Base-by-base conservation (phyloP, 92 coral and sea anemone species). In the Porites lobata region DNA sequence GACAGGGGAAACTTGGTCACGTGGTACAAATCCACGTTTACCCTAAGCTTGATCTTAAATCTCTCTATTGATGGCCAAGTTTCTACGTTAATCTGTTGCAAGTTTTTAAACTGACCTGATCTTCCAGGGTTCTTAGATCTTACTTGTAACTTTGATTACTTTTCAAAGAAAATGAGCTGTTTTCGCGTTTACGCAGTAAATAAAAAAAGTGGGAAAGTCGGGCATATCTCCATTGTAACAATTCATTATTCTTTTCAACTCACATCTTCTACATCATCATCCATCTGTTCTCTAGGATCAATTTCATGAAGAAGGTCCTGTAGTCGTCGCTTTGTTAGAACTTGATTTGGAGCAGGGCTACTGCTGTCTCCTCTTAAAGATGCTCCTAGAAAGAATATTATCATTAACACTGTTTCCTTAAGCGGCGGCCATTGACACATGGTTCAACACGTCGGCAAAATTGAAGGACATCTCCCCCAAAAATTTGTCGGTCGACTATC, bases 261-360 rank as follows among this genome's bases (percentile, higher is more conserved):
- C 90, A 97, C 99, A 90, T 97, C 99, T 86, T 97, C 99, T 8
- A 97, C 99, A 66, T 97, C 99, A 80, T 97, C 99, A 76, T 97
- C 99, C 95, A 97, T 92, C 73, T 94, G 98, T 69, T 96, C 99
- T 47, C 98, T 89, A 8, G 99, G 99, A 68, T 97, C 99, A 78
- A 97, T 95, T 82, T 97, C 99, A 29, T 75, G 99, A 10, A 97
- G 88, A 26, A 97, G 85, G 69, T 97, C 99, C 79, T 97, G 99
- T 20, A 97, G 88, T 63, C 99, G 86, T 70, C 98, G 91, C 73
- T 96, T 95, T 12, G 99, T 96, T 77, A 98, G 83, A 12, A 96
- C 95, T 57, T 96, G 96, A 64, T 91, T 93, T 19, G 97, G 95
- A 65, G 94, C 96, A 9, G 98, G 88, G 65, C 96, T 96, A 38